Percentiles rank a stretch among this genome's conserved stretches.
Conservation (phyloP, 1,140 invertebrate genomes). For the Sycobia sp. region DNA sequence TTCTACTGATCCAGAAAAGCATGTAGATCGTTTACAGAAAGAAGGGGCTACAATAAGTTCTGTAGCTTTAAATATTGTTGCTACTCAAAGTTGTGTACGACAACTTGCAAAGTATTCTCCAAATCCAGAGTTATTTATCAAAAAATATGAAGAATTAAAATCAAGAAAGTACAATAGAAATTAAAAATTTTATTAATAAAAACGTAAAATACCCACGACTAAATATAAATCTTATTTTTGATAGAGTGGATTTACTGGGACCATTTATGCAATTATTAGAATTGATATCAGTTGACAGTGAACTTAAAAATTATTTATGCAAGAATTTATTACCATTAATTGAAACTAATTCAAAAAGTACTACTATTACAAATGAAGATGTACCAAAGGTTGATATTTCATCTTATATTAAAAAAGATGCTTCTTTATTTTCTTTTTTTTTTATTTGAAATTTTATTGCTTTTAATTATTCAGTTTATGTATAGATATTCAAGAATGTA, state of each 20-base stretch:
- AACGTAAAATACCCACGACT: too few relatives aligned
- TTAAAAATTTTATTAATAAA: not conserved
- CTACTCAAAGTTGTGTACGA: conserved; percentile 55
- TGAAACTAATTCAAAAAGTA: conserved; percentile 38
- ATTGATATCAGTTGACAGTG: conserved; percentile 59
- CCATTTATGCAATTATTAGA: conserved; percentile 61
- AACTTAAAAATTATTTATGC: conserved; percentile 56
- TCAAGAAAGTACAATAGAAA: conserved; percentile 58
- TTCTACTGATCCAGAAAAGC: conserved; percentile 57
- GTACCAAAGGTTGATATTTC: conserved; percentile 56
- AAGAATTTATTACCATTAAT: conserved; percentile 44
- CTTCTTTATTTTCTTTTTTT: conserved; percentile 23
- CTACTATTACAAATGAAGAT: conserved; percentile 60
- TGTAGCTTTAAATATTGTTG: conserved; percentile 45
- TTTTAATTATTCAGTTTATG: too few relatives aligned
- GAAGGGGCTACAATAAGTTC: conserved; percentile 43
- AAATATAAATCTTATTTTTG: too few relatives aligned
- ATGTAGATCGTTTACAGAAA: conserved; percentile 61
- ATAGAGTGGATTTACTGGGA: conserved; percentile 62
- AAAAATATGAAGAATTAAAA: conserved; percentile 63
- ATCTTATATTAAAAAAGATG: conserved; percentile 28
- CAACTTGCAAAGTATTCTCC: conserved; percentile 55
- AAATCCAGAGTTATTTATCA: conserved; percentile 57
- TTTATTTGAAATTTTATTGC: conserved; percentile 22
- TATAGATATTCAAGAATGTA: conserved; percentile 56